Percentiles rank a stretch among this genome's conserved stretches.
Conservation (phyloP, 1,140 invertebrate species). For the Brachionus rubens region DNA sequence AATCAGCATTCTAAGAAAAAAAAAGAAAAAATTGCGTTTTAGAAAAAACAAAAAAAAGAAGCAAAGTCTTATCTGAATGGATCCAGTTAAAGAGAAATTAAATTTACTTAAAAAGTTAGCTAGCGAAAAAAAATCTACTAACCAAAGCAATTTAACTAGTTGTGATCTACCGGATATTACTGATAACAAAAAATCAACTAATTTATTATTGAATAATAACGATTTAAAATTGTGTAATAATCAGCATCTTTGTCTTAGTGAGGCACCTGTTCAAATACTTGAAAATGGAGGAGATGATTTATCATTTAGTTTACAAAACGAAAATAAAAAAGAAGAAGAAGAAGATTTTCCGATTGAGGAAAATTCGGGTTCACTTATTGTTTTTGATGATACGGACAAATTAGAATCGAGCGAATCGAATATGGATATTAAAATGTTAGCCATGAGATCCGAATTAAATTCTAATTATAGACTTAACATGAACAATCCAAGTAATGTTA, state of each 20-base stretch:
- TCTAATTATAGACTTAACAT: conserved; percentile 1
- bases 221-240: conserved; percentile 21
- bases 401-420: neutral
- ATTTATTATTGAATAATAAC: neutral
- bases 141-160: neutral
- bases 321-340: conserved; percentile 37
- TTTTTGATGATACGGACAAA: conserved; percentile 29
- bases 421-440: conserved; percentile 37
- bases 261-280: neutral
- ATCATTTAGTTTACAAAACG: neutral
- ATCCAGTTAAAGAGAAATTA: conserved; percentile 45
- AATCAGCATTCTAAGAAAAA: neutral
- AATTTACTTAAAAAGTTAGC: conserved; percentile 46
- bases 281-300: neutral
- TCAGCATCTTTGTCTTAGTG: neutral
- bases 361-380: conserved; percentile 4
- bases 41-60: neutral
- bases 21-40: neutral
- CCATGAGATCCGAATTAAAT: neutral
- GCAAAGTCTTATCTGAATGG: conserved; percentile 30
- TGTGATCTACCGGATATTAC: neutral
- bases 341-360: conserved; percentile 30
- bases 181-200: conserved; percentile 7
- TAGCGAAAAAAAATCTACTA: conserved; percentile 38
- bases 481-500: neutral